These are phyloP conservation scores for Sminthopsis crassicaudata DNA, from an alignment of 2,113 vertebrate genomes.

Conservation along the genomic window DNA sequence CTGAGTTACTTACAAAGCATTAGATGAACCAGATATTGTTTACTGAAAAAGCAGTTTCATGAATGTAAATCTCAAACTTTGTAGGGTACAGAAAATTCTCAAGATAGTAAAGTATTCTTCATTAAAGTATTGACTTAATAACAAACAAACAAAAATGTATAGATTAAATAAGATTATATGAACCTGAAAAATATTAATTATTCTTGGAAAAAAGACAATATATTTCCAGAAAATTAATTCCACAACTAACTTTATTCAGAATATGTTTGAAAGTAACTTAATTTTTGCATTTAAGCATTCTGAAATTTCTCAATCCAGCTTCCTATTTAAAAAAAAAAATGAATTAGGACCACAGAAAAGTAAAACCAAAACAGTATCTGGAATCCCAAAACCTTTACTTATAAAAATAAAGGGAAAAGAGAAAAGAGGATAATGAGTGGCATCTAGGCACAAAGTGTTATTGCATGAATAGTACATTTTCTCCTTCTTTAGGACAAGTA, in stretches of 20 bases:
- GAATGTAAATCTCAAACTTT: background rate
- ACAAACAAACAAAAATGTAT: no score
- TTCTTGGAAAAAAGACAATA: background rate
- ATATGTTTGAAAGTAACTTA: background rate
- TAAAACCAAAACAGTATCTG: background rate
- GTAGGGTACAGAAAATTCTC: no score
- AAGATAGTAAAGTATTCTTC: no score
- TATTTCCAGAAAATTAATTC: background rate
- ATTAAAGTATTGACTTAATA: no score
- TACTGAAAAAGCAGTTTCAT: background rate
- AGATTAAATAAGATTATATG: background rate
- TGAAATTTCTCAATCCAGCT: background rate
- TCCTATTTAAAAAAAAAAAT: background rate
- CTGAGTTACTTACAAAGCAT: background rate
- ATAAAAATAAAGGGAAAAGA: background rate
- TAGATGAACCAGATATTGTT: background rate
- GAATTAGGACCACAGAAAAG: background rate
- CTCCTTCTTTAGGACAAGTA: conserved; percentile 62
- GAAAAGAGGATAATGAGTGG: background rate
- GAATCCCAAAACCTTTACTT: background rate
- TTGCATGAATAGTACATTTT: background rate
- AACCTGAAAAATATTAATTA: background rate
- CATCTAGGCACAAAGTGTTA: conserved; percentile 24
- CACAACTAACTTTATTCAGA: background rate
- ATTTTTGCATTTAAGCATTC: background rate